Percentiles rank a stretch among this genome's conserved stretches.
Evolutionary conservation across 2,888 invertebrate species (phyloP).

Genomic region (Papilio elwesi): DNA sequence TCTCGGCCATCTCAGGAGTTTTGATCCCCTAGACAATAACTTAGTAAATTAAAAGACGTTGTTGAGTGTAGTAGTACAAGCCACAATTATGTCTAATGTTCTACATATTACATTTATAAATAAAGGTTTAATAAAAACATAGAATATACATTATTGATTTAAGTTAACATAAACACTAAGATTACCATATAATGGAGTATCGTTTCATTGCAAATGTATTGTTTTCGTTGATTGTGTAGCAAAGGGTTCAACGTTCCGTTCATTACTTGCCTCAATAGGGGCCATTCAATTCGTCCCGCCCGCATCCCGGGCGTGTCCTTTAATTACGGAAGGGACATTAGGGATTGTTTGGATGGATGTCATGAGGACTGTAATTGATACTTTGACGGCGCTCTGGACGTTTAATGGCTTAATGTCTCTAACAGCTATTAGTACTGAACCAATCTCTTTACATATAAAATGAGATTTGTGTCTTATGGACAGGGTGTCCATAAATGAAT

Average conservation of each 20-base stretch:
- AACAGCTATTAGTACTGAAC: not conserved
- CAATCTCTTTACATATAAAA: not conserved
- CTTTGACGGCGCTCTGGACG: not conserved
- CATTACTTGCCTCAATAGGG: slow-evolving; percentile 58
- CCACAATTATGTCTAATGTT: too few relatives aligned
- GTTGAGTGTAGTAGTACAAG: too few relatives aligned
- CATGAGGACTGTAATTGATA: slow-evolving; percentile 23
- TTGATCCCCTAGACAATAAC: too few relatives aligned
- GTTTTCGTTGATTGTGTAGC: slow-evolving; percentile 44
- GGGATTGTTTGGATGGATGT: slow-evolving; percentile 24
- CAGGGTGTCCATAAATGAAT: not conserved
- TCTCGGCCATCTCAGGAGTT: too few relatives aligned
- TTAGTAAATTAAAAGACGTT: too few relatives aligned
- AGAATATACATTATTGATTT: not conserved
- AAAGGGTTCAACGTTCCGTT: slow-evolving; percentile 54
- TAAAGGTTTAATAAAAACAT: not conserved
- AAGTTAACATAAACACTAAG: not conserved
- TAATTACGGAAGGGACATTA: slow-evolving; percentile 56
- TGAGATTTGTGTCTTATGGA: not conserved
- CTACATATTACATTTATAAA: too few relatives aligned
- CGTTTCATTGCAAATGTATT: slow-evolving; percentile 27
- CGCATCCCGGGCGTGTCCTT: slow-evolving; percentile 61
- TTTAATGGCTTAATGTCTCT: slow-evolving; percentile 1
- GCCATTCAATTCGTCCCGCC: slow-evolving; percentile 64
- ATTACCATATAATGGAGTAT: slow-evolving; percentile 22